Percentiles rank a stretch among this genome's conserved stretches.
These are phyloP conservation scores for Acleris sparsana DNA, from an alignment of 2,888 invertebrate genomes.

Conservation along the genomic window DNA sequence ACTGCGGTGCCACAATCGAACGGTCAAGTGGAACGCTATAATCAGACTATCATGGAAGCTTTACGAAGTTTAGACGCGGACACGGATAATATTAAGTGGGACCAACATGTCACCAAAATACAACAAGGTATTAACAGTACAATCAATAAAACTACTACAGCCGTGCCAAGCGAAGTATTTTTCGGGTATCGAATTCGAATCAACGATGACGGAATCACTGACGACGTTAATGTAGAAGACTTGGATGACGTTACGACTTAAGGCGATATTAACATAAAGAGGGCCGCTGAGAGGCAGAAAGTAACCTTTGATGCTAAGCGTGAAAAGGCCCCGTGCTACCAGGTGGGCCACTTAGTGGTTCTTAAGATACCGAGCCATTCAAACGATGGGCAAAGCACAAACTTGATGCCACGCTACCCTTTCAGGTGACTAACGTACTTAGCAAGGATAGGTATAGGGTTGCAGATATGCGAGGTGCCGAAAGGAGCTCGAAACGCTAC, in stretches of 20 bases:
- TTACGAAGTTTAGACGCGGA: neutral
- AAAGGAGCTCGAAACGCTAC: constrained; percentile 2
- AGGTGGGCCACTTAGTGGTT: neutral
- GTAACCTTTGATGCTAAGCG: neutral
- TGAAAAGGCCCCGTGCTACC: neutral
- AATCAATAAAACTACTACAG: neutral
- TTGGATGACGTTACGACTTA: neutral
- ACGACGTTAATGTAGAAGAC: constrained; percentile 4
- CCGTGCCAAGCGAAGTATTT: constrained; percentile 1
- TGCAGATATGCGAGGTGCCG: neutral
- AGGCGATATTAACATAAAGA: constrained; percentile 3
- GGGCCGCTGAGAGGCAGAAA: neutral
- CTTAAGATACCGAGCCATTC: constrained; percentile 1
- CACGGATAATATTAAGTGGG: neutral
- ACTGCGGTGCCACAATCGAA: neutral
- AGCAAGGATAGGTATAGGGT: neutral
- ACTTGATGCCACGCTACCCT: neutral
- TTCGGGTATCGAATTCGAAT: neutral
- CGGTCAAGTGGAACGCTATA: neutral
- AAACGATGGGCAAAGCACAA: constrained; percentile 3
- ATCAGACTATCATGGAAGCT: neutral
- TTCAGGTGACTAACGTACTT: neutral
- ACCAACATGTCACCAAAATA: neutral
- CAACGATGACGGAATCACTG: neutral
- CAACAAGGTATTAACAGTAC: neutral